Percentiles rank a stretch among this genome's conserved stretches.
These are phyloP conservation scores for Spisula solida DNA, from an alignment of 2,888 invertebrate genomes.

Conservation along the genomic window DNA sequence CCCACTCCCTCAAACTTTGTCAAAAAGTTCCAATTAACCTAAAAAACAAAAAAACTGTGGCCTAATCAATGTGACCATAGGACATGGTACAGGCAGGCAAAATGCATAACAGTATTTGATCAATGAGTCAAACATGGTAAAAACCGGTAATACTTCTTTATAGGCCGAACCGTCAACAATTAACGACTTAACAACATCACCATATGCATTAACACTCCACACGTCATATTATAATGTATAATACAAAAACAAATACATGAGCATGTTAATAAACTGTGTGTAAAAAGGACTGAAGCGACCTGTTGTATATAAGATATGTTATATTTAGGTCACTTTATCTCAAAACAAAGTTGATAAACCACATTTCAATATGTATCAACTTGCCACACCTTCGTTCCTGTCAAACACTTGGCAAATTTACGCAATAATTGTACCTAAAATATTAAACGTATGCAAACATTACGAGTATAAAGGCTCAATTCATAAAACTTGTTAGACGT, in stretches of 20 bases:
- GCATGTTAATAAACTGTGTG: not conserved
- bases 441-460: conserved; percentile 43
- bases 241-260: not conserved
- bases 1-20: no score
- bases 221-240: not conserved
- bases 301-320: not conserved
- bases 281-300: not conserved
- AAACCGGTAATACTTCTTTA: not conserved
- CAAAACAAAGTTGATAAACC: not conserved
- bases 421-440: conserved; percentile 43
- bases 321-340: conserved; percentile 12
- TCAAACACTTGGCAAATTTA: conserved; percentile 33
- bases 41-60: no score
- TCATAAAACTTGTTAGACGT: conserved; percentile 41
- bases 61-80: not conserved
- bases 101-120: conserved; percentile 20
- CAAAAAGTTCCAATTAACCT: no score
- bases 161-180: not conserved
- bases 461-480: conserved; percentile 38
- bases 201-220: not conserved
- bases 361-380: conserved; percentile 18
- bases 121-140: not conserved
- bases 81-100: not conserved
- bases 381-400: conserved; percentile 28
- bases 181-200: not conserved